Evolutionary conservation across 2,888 invertebrate genomes (phyloP).

Genomic region (Agriotes lineatus): DNA sequence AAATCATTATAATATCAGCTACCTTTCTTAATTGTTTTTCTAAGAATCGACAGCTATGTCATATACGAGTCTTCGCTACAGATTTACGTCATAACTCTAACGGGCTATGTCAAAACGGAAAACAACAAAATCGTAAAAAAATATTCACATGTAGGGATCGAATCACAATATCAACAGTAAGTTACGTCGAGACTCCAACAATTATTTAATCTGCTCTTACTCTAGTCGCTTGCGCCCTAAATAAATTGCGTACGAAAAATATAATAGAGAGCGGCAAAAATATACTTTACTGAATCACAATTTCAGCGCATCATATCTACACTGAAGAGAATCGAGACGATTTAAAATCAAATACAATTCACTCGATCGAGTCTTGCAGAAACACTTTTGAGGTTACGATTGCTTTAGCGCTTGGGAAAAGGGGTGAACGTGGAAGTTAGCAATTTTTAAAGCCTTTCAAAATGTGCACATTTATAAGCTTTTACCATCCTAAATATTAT

Average conservation of each 20-base stretch:
- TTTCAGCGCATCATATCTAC: conserved; percentile 35
- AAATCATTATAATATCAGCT: conserved; percentile 31
- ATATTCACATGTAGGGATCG: conserved; percentile 35
- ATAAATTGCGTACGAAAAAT: conserved; percentile 44
- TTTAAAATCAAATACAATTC: too few species aligned
- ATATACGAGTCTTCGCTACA: conserved; percentile 27
- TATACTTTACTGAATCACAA: conserved; percentile 43
- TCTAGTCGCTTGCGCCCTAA: conserved; percentile 38
- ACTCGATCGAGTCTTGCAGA: too few species aligned
- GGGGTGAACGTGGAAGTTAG: too few species aligned
- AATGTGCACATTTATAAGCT: too few species aligned
- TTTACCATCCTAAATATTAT: too few species aligned
- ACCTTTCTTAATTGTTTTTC: conserved; percentile 18
- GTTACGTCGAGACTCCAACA: conserved; percentile 39
- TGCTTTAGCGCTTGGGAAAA: too few species aligned
- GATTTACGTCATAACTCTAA: conserved; percentile 20
- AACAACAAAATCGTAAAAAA: conserved; percentile 39
- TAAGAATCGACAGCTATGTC: conserved; percentile 33
- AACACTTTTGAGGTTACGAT: too few species aligned
- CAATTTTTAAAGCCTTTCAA: too few species aligned
- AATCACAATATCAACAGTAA: conserved; percentile 43
- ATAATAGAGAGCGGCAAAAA: conserved; percentile 45
- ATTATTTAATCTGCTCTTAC: conserved; percentile 41
- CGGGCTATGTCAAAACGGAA: conserved; percentile 10
- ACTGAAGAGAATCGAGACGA: conserved; percentile 21